Percentiles rank a stretch among this genome's conserved stretches.
Evolutionary conservation across 2,113 vertebrate genomes (phyloP).

Genomic region (Blennius ocellaris): DNA sequence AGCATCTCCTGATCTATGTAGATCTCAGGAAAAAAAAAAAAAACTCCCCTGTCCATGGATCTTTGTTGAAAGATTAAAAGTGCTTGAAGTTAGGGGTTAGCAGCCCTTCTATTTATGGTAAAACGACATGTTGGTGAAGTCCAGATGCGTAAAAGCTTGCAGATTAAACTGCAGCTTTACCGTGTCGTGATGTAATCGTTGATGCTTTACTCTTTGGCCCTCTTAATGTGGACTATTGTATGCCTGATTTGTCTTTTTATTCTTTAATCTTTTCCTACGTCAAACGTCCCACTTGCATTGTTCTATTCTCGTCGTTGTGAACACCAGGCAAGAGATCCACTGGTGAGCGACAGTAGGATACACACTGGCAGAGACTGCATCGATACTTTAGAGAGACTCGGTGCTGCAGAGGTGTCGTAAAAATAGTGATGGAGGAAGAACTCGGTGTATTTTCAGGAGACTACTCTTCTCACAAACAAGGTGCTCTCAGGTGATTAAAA

Average conservation of each 20-base stretch:
- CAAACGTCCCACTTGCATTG: constrained; percentile 53
- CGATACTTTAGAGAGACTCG: background rate
- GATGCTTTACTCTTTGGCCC: constrained; percentile 22
- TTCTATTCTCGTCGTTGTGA: constrained; percentile 57
- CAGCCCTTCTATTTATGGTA: constrained; percentile 29
- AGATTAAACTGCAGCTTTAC: constrained; percentile 26
- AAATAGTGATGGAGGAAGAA: constrained; percentile 17
- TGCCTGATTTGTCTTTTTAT: constrained; percentile 32
- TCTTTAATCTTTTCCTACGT: constrained; percentile 61
- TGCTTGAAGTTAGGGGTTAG: background rate
- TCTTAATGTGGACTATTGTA: constrained; percentile 28
- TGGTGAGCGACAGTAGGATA: background rate
- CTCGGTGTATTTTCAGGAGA: background rate
- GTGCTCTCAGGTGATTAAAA: background rate
- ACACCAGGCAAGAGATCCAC: constrained; percentile 29
- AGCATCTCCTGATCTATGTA: background rate
- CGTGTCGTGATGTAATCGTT: constrained; percentile 47
- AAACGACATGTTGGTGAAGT: constrained; percentile 43
- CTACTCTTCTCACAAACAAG: constrained; percentile 20
- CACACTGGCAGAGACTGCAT: background rate
- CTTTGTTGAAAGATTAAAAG: constrained; percentile 7
- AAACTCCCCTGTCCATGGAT: background rate
- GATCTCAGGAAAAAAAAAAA: too few relatives aligned
- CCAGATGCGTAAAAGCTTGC: constrained; percentile 41
- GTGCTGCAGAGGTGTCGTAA: constrained; percentile 11